phyloP scores from a whole-genome alignment of 2,797 vertebrate species.

The Xerus rutilus region DNA sequence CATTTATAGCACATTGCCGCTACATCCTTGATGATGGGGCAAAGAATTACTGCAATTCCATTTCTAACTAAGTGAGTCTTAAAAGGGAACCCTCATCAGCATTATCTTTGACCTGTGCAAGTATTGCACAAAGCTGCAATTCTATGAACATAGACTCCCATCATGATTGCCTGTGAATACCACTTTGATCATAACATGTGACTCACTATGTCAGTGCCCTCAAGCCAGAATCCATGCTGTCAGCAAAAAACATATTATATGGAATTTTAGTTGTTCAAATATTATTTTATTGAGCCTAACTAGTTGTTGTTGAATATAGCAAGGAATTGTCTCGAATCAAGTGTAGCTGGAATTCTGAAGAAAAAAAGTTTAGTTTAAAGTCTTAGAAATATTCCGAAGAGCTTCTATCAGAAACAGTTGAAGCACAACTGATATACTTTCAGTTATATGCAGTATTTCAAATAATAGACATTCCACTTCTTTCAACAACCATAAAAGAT shows the following conservation, averaged over 20 bases:
- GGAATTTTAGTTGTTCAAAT: neutral
- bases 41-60: neutral
- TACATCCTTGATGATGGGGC: neutral
- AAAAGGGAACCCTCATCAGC: neutral
- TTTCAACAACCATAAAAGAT: slow-evolving; percentile 38
- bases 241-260: slow-evolving; percentile 54
- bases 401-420: slow-evolving; percentile 36
- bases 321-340: slow-evolving; percentile 49
- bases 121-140: neutral
- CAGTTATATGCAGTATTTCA: neutral
- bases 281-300: slow-evolving; percentile 26
- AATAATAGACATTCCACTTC: neutral
- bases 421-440: neutral
- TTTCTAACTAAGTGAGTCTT: neutral
- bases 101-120: slow-evolving; percentile 53
- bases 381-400: neutral
- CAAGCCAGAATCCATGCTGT: slow-evolving; percentile 57
- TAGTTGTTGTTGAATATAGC: slow-evolving; percentile 27
- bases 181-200: slow-evolving; percentile 59
- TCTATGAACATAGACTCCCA: neutral
- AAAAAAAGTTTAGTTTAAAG: slow-evolving; percentile 25
- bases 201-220: slow-evolving; percentile 58
- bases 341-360: neutral
- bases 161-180: neutral
- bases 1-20: neutral